Percentiles rank a stretch among this genome's conserved stretches.
Evolutionary conservation across 2,888 invertebrate species (phyloP).

Genomic region (Nomada lathburiana): DNA sequence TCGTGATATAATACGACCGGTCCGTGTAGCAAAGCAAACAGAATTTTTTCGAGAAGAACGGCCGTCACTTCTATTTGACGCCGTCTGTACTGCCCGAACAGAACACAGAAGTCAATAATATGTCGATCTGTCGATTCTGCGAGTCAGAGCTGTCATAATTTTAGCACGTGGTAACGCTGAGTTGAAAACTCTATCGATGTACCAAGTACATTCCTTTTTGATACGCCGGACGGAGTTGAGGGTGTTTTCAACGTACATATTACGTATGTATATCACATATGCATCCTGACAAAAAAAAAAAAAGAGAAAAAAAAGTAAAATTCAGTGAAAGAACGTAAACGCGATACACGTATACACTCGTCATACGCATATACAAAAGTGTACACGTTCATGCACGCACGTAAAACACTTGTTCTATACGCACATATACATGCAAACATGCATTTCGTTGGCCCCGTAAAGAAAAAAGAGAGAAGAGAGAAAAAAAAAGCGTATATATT

Average conservation of each 20-base stretch:
- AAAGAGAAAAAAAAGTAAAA: conserved; percentile 14
- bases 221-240: conserved; percentile 72
- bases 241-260: conserved; percentile 62
- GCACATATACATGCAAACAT: not conserved
- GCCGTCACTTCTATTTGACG: conserved; percentile 50
- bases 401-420: not conserved
- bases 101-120: conserved; percentile 76
- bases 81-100: conserved; percentile 74
- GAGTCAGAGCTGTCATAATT: conserved; percentile 58
- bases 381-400: not conserved
- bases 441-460: conserved; percentile 33
- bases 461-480: not conserved
- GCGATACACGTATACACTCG: conserved; percentile 1
- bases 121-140: conserved; percentile 67
- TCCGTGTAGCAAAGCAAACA: conserved; percentile 17
- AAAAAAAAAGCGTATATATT: not conserved
- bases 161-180: conserved; percentile 56
- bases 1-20: conserved; percentile 30
- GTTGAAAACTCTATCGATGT: conserved; percentile 70
- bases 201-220: conserved; percentile 75
- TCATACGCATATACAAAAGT: not conserved
- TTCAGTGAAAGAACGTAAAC: conserved; percentile 1
- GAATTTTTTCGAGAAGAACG: conserved; percentile 35
- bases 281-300: conserved; percentile 14
- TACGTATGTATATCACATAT: conserved; percentile 56